These are phyloP conservation scores for Parascotia fuliginaria DNA, from an alignment of 2,888 invertebrate genomes.

Conservation along the genomic window DNA sequence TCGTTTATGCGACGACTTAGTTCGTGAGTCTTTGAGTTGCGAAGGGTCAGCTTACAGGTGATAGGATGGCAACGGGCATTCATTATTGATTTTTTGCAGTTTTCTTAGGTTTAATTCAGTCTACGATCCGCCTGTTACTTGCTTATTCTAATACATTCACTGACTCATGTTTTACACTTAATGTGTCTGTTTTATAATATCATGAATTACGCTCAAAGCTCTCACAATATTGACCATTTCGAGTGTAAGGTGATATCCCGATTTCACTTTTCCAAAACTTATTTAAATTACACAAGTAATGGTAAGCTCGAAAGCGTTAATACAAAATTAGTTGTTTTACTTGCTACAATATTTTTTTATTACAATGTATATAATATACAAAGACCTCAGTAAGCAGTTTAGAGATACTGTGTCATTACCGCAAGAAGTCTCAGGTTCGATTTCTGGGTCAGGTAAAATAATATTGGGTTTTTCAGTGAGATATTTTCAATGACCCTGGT, in stretches of 20 bases:
- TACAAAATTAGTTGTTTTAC: too few species aligned
- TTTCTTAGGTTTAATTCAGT: slow-evolving; percentile 2
- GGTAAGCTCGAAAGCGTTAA: slow-evolving; percentile 20
- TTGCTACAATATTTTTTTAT: too few species aligned
- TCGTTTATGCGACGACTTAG: slow-evolving; percentile 34
- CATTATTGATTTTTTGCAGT: slow-evolving; percentile 4
- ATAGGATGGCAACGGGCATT: neutral
- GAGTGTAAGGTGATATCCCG: neutral
- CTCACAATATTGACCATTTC: neutral
- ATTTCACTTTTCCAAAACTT: slow-evolving; percentile 37
- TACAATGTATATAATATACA: too few species aligned
- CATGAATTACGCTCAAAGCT: neutral
- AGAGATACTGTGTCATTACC: too few species aligned
- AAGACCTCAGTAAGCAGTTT: too few species aligned
- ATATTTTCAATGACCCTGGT: too few species aligned
- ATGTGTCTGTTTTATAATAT: neutral
- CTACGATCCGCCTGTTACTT: neutral
- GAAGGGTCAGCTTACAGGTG: slow-evolving; percentile 8
- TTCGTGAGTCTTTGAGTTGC: slow-evolving; percentile 27
- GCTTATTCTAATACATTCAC: slow-evolving; percentile 8
- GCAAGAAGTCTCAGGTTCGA: too few species aligned
- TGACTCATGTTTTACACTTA: slow-evolving; percentile 3
- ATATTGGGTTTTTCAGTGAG: too few species aligned
- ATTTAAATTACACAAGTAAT: slow-evolving; percentile 31
- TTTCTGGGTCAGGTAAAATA: too few species aligned